phyloP scores from a whole-genome alignment of 2,888 invertebrate species.

The Meandrusa payeni region DNA sequence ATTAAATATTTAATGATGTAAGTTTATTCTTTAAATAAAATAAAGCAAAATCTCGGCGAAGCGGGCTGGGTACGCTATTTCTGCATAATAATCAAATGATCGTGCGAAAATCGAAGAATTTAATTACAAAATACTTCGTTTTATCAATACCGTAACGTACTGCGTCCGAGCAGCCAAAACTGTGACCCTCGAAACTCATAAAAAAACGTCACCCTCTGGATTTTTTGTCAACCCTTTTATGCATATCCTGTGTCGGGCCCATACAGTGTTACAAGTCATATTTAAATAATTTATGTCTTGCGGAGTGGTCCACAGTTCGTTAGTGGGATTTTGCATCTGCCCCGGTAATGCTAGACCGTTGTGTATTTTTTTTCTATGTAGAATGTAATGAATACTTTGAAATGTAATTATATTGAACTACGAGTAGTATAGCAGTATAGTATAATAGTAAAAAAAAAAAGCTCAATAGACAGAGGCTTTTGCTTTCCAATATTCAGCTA shows the following conservation, averaged over 20 bases:
- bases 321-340: slow-evolving; percentile 66
- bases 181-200: slow-evolving; percentile 54
- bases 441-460: too few relatives aligned
- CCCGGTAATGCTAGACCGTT: slow-evolving; percentile 28
- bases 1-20: too few relatives aligned
- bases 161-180: slow-evolving; percentile 50
- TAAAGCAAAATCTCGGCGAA: too few relatives aligned
- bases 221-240: slow-evolving; percentile 76
- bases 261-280: slow-evolving; percentile 76
- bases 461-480: too few relatives aligned
- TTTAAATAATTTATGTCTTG: slow-evolving; percentile 77
- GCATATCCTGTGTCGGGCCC: slow-evolving; percentile 72
- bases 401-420: too few relatives aligned
- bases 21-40: too few relatives aligned
- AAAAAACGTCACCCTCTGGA: slow-evolving; percentile 69
- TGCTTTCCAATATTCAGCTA: too few relatives aligned
- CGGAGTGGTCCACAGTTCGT: slow-evolving; percentile 51
- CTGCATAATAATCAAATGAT: slow-evolving; percentile 38
- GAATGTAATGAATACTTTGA: slow-evolving; percentile 5
- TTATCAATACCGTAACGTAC: slow-evolving; percentile 57
- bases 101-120: slow-evolving; percentile 58
- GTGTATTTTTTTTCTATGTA: neutral
- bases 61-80: neutral
- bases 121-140: slow-evolving; percentile 63
- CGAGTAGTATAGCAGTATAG: too few relatives aligned